Evolutionary conservation across 2,797 vertebrate genomes (phyloP).

Genomic region (Cetoscarus ocellatus): DNA sequence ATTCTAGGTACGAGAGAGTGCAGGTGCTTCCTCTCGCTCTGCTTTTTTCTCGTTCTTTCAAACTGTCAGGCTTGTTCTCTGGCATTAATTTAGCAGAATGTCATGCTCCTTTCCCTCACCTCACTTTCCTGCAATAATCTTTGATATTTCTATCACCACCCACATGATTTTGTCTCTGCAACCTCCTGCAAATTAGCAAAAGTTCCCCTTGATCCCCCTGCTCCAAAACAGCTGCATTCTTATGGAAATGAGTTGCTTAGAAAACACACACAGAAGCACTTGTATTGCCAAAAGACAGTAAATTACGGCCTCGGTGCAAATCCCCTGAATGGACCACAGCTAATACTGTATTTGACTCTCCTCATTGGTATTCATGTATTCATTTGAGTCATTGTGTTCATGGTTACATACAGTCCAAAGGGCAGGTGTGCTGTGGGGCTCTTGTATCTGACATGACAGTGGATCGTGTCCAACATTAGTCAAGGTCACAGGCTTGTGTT

Average conservation of each 20-base stretch:
- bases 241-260: constrained; percentile 27
- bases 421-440: constrained; percentile 1
- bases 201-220: constrained; percentile 16
- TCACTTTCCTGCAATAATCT: constrained; percentile 32
- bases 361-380: constrained; percentile 34
- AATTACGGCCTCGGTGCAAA: neutral
- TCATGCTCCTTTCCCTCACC: constrained; percentile 16
- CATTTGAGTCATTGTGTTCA: constrained; percentile 17
- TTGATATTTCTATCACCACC: constrained; percentile 40
- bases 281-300: neutral
- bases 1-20: constrained; percentile 21
- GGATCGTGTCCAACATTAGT: constrained; percentile 1
- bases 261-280: constrained; percentile 1
- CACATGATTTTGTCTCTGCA: constrained; percentile 37
- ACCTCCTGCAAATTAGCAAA: constrained; percentile 43
- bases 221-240: constrained; percentile 50
- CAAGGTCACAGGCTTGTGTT: neutral
- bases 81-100: constrained; percentile 13
- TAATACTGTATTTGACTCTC: neutral
- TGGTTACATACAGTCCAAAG: constrained; percentile 7
- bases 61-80: constrained; percentile 29
- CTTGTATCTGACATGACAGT: constrained; percentile 3
- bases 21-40: constrained; percentile 18
- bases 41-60: constrained; percentile 3
- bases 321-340: neutral